Base-by-base conservation (phyloP, 2,888 invertebrate species). In the Prosopocoilus inquinatus region DNA sequence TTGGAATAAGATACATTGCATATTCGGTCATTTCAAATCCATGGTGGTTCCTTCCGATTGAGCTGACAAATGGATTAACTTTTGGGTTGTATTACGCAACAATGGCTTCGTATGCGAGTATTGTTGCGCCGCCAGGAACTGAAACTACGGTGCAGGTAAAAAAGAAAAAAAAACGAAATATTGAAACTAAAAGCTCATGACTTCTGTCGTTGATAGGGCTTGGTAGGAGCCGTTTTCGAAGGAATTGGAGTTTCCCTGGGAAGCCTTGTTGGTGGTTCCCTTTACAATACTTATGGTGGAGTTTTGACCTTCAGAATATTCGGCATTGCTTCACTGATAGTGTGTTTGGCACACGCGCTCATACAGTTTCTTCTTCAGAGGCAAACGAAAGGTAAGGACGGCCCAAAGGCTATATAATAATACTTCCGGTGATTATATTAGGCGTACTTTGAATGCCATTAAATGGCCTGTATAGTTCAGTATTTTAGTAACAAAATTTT, bases 51-150 rank as follows among this genome's bases (percentile, higher is more conserved):
- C 79, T 96, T 56, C 88, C 92, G 0, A 85, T 96, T 49, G 96
- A 96, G 75, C 74, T 94, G 58, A 77, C 91, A 7, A 94, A 96
- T 75, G 94, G 96, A 0, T 78, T 95, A 15, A 93, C 94, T 0
- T 91, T 91, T 72, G 95, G 95, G 13, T 83, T 94, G 71, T 91
- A 91, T 68, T 94, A 91, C 74, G 86, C 93, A 0, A 88, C 91
- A 8, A 91, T 94, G 90, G 87, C 92, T 12, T 91, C 92, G 0
- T 94, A 93, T 75, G 93, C 93, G 0, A 90, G 87, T 70, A 84
- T 89, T 58, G 84, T 91, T 1, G 88, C 94, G 1, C 91, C 92
- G 1, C 83, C 88, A 0, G 94, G 93, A 8, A 90, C 90, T 0
- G 90, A 91, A 75, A 90, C 92, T 0, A 94, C 94, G 9, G 86